Base-by-base conservation (phyloP, 2,888 invertebrate genomes). In the Spodoptera exigua region DNA sequence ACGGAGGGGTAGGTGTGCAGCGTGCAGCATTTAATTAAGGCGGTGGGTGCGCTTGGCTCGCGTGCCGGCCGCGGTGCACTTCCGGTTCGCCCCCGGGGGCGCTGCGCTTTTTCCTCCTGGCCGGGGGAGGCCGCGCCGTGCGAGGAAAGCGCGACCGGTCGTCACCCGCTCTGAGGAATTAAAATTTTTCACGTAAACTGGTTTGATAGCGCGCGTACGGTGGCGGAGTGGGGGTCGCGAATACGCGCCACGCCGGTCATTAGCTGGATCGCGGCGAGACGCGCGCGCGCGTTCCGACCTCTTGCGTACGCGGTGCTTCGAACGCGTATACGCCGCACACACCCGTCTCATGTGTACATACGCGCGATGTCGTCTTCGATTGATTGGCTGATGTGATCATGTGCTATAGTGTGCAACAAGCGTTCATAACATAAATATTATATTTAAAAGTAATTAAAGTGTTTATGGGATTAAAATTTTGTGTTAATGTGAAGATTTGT, bases 131-230 rank as follows among this genome's bases (percentile, higher is more conserved):
- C 64, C 65, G 58, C 76, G 80, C 64, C 79, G 81, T 75, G 85
- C 83, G 86, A 89, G 91, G 92, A 92, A 93, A 92, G 90, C 89
- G 91, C 90, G 91, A 84, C 85, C 90, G 91, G 91, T 92, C 92
- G 91, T 90, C 91, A 93, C 90, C 89, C 91, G 90, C 87, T 82
- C 85, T 79, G 79, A 85, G 89, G 88, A 90, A 92, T 92, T 91
- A 91, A 91, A 91, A 88, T 88, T 93, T 93, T 93, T 93, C 93
- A 93, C 89, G 90, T 92, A 92, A 93, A 93, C 93, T 90, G 92
- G 94, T 94, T 94, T 92, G 91, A 94, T 93, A 93, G 90, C 92
- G 87, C 86, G 88, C 86, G 88, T 89, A 89, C 87, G 76, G 88
- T 85, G 84, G 87, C 81, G 87, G 91, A 90, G 91, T 90, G 93